A percentile compares a stretch with the other conserved stretches of the same genome.
phyloP scores from a whole-genome alignment of 2,113 vertebrate species.

The Ptyas mucosa region DNA sequence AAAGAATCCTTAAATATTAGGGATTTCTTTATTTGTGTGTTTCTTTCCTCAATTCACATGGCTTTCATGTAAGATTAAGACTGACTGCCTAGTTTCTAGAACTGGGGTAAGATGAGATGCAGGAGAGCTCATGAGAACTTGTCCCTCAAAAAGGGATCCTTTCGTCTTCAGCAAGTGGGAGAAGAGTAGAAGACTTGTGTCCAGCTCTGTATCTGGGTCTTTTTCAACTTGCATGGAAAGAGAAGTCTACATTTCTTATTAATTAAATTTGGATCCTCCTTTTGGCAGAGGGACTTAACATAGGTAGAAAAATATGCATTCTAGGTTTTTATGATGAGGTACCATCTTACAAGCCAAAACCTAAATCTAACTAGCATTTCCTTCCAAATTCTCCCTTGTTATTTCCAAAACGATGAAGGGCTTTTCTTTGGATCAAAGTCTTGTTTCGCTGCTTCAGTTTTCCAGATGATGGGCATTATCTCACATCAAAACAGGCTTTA shows the following conservation, averaged over 20 bases:
- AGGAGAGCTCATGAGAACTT: not conserved
- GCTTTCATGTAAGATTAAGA: too few relatives aligned
- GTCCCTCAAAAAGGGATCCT: not conserved
- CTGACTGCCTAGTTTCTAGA: too few relatives aligned
- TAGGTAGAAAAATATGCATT: not conserved
- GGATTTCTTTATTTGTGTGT: too few relatives aligned
- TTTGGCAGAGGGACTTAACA: not conserved
- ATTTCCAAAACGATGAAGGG: too few relatives aligned
- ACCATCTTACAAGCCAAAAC: not conserved
- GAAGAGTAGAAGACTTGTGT: not conserved
- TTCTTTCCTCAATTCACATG: too few relatives aligned
- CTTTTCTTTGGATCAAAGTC: too few relatives aligned
- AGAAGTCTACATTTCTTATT: not conserved
- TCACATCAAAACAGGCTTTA: too few relatives aligned
- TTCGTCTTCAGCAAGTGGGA: not conserved
- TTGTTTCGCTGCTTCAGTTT: too few relatives aligned
- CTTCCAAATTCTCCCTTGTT: too few relatives aligned
- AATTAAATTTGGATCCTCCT: not conserved
- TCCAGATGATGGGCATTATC: too few relatives aligned
- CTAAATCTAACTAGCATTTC: too few relatives aligned
- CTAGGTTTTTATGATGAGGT: not conserved
- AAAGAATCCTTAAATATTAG: too few relatives aligned
- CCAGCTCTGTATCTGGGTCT: not conserved
- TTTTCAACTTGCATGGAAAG: not conserved
- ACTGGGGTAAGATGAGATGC: not conserved